These are phyloP conservation scores for Drosophila varians DNA, from an alignment of 1,140 invertebrate genomes.

Conservation along the genomic window DNA sequence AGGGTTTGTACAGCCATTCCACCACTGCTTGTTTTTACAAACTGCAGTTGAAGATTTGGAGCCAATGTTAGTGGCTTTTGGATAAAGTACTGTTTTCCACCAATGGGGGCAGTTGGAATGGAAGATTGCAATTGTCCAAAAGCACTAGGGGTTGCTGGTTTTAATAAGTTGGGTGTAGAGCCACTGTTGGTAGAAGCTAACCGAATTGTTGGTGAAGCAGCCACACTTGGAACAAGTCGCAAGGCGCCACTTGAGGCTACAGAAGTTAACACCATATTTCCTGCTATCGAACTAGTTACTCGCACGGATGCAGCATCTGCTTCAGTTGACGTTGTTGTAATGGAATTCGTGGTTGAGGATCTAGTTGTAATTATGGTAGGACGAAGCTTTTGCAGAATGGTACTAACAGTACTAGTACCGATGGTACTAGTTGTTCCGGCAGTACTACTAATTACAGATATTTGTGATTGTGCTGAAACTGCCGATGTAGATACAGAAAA, in stretches of 20 bases:
- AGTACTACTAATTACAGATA: conserved; percentile 64
- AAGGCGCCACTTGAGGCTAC: conserved; percentile 34
- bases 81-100: conserved; percentile 79
- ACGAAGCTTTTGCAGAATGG: conserved; percentile 66
- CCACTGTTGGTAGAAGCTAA: conserved; percentile 35
- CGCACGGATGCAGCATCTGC: conserved; percentile 38
- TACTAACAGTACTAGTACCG: not conserved
- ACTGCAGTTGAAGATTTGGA: conserved; percentile 77
- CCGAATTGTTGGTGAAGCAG: conserved; percentile 56
- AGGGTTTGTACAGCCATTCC: conserved; percentile 75
- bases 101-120: conserved; percentile 52
- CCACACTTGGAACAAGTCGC: conserved; percentile 52
- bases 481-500: not conserved
- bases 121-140: conserved; percentile 5
- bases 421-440: conserved; percentile 15
- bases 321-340: not conserved
- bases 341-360: conserved; percentile 1
- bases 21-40: conserved; percentile 78
- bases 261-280: conserved; percentile 51
- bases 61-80: conserved; percentile 75
- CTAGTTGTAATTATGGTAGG: conserved; percentile 23
- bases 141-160: conserved; percentile 43
- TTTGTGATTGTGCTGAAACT: conserved; percentile 46
- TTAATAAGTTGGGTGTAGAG: conserved; percentile 54
- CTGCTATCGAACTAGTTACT: conserved; percentile 39